Percentiles rank a stretch among this genome's conserved stretches.
Evolutionary conservation across 2,888 invertebrate species (phyloP).

Genomic region (Parnassius apollo): DNA sequence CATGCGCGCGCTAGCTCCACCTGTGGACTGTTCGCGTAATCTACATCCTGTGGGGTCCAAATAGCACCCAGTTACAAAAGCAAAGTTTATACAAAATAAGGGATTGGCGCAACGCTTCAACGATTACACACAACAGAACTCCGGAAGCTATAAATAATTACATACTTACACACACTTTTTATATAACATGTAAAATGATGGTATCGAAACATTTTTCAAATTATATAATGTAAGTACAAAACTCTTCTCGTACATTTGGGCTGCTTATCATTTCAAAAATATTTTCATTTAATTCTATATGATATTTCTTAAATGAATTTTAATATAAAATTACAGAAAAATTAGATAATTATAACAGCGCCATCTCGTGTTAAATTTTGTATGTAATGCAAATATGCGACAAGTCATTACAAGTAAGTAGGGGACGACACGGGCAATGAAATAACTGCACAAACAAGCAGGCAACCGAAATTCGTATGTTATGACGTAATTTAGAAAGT

Average conservation of each 20-base stretch:
- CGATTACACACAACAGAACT: constrained; percentile 55
- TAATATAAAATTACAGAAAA: not conserved
- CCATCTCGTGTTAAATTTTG: constrained; percentile 34
- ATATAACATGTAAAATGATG: too few species aligned
- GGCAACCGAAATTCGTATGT: constrained; percentile 54
- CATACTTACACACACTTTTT: not conserved
- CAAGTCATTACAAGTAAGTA: constrained; percentile 24
- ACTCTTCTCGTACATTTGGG: too few species aligned
- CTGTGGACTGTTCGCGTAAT: constrained; percentile 56
- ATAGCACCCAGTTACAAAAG: constrained; percentile 48
- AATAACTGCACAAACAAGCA: constrained; percentile 36
- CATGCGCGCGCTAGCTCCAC: constrained; percentile 66
- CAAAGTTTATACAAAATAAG: constrained; percentile 58
- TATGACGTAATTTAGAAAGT: constrained; percentile 73
- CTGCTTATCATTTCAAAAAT: not conserved
- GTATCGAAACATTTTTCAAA: constrained; percentile 2
- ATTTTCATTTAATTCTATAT: not conserved
- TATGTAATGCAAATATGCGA: constrained; percentile 21
- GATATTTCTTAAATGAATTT: not conserved
- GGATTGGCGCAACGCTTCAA: constrained; percentile 67
- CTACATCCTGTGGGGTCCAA: constrained; percentile 60
- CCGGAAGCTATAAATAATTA: constrained; percentile 53
- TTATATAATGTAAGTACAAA: not conserved
- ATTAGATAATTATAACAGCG: too few species aligned
- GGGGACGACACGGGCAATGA: constrained; percentile 30